phyloP scores from a whole-genome alignment of 2,113 vertebrate genomes.

The Sceloporus undulatus region DNA sequence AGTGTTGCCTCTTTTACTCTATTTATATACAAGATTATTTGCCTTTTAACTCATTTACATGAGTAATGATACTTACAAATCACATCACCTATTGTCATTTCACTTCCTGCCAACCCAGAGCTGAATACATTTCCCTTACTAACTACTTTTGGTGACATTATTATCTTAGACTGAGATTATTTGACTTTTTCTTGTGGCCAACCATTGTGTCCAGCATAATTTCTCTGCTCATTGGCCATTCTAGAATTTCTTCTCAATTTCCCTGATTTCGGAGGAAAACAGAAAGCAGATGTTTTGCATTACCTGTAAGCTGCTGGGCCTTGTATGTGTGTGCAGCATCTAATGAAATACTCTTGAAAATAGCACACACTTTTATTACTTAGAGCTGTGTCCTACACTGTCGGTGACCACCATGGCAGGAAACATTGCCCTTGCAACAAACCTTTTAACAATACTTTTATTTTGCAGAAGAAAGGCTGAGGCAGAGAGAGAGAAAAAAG shows the following conservation, averaged over 20 bases:
- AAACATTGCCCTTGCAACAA: background rate
- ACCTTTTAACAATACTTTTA: background rate
- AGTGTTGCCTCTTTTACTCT: constrained; percentile 60
- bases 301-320: constrained; percentile 1
- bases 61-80: constrained; percentile 54
- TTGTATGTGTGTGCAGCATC: background rate
- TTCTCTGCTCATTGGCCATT: constrained; percentile 7
- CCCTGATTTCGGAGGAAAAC: constrained; percentile 26
- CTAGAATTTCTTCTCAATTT: constrained; percentile 40
- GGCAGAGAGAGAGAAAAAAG: background rate
- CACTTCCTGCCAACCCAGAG: constrained; percentile 34
- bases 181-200: constrained; percentile 28
- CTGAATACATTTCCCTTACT: constrained; percentile 41
- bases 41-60: constrained; percentile 61
- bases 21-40: constrained; percentile 61
- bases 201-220: background rate
- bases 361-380: background rate
- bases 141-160: background rate
- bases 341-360: constrained; percentile 17
- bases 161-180: constrained; percentile 16
- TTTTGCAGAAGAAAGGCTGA: background rate
- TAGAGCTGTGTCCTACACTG: constrained; percentile 10
- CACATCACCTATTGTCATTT: constrained; percentile 46
- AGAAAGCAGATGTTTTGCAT: constrained; percentile 37
- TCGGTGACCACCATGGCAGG: background rate